Base-by-base conservation (phyloP, 1,140 invertebrate species). In the Diachasmimorpha longicaudata region DNA sequence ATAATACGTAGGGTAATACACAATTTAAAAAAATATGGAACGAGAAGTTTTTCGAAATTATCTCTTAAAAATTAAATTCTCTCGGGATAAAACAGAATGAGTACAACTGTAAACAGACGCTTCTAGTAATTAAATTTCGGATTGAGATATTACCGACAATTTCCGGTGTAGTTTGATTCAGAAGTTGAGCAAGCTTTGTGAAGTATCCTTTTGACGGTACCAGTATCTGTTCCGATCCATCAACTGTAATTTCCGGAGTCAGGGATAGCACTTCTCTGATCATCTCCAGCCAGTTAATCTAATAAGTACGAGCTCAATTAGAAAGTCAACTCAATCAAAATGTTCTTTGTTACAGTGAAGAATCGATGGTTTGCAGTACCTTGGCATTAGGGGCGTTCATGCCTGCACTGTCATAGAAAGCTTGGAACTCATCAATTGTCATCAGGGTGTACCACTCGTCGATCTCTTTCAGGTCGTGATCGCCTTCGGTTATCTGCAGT, bases 261-360 rank as follows among this genome's bases (percentile, higher is more conserved):
- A 48, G 21, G 13, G 48, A 5, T 39, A 71, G 46, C 8, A 52
- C 13, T 13, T 25, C 48, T 71, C 42, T 52, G 37, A 71, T 71
- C 23, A 42, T 71, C 8, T 71, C 70, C n/a, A 71, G 70, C 70
- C 70, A 71, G 21, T 71, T 52, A 8, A 71, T 71, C 70, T 71
- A 39, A 31, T 31, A 16, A 71, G n/a, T n/a, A n/a, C n/a, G n/a
- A n/a, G n/a, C n/a, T n/a, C n/a, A n/a, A n/a, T n/a, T n/a, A n/a
- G 23, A n/a, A 71, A 8, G 6, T 55, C 9, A 10, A 19, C 14
- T 21, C 19, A 19, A 9, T 55, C 6, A n/a, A n/a, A n/a, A n/a
- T n/a, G n/a, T n/a, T n/a, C n/a, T 42, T 55, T 55, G 6, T 21
- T 19, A n/a, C 8, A 55, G 6, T 55, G 23, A 63, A 25, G 31